Conservation (phyloP, 2,113 vertebrate species). For the Chaenocephalus aceratus region DNA sequence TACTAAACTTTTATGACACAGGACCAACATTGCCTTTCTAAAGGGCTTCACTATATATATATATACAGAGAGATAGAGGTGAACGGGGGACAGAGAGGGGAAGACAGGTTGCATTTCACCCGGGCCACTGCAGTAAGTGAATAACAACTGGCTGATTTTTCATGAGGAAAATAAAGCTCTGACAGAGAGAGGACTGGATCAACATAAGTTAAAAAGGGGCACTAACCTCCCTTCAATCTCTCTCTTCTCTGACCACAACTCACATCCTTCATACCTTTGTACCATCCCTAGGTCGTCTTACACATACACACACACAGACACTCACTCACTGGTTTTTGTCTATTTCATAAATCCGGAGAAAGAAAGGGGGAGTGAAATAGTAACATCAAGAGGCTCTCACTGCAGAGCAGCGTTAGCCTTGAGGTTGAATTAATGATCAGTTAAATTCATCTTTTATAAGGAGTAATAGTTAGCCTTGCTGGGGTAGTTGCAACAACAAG, state of each 20-base stretch:
- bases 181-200: neutral
- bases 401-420: conserved; percentile 54
- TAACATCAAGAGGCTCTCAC: conserved; percentile 46
- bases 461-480: conserved; percentile 65
- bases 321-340: conserved; percentile 79
- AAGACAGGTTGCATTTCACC: too few relatives aligned
- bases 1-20: neutral
- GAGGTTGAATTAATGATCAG: conserved; percentile 71
- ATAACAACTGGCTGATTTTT: too few relatives aligned
- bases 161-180: neutral
- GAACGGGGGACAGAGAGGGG: too few relatives aligned
- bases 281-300: neutral
- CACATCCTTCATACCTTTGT: neutral
- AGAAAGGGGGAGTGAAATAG: conserved; percentile 14
- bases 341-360: conserved; percentile 72
- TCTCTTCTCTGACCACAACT: neutral
- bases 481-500: conserved; percentile 57
- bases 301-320: conserved; percentile 80
- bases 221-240: neutral
- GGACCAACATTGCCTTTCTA: neutral
- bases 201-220: neutral
- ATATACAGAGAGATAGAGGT: too few relatives aligned
- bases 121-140: too few relatives aligned
- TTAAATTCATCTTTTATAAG: conserved; percentile 65
- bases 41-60: too few relatives aligned